A percentile compares a stretch with the other conserved stretches of the same genome.
These are phyloP conservation scores for Tanaodytes sp. DNA, from an alignment of 2,888 invertebrate species.

Conservation along the genomic window DNA sequence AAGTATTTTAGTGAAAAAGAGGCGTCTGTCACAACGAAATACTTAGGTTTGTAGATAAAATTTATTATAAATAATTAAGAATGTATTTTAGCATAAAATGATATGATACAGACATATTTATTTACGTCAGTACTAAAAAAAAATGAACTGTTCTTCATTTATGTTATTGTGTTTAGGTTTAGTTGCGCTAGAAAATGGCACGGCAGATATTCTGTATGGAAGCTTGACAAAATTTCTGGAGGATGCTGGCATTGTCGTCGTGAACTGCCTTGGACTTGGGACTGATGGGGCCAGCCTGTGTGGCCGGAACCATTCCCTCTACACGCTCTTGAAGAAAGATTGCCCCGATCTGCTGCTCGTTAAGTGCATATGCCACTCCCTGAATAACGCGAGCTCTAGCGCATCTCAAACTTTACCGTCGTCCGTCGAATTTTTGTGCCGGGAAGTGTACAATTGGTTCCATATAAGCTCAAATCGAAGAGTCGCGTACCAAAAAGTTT, in stretches of 20 bases:
- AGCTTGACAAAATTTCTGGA: not conserved
- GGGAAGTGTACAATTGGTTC: slow-evolving; percentile 23
- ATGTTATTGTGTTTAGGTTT: not conserved
- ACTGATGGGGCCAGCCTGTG: slow-evolving; percentile 20
- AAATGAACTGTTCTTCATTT: no score
- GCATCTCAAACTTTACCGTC: slow-evolving; percentile 19
- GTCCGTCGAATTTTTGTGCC: slow-evolving; percentile 17
- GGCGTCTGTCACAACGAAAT: no score
- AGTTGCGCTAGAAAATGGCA: not conserved
- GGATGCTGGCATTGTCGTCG: not conserved
- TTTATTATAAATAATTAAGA: no score
- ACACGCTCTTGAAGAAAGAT: slow-evolving; percentile 11
- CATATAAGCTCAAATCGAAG: slow-evolving; percentile 15
- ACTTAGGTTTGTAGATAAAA: no score
- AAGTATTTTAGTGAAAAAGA: slow-evolving; percentile 48
- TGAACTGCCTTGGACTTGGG: slow-evolving; percentile 3
- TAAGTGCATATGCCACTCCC: slow-evolving; percentile 17
- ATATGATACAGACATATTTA: no score
- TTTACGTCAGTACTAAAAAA: no score
- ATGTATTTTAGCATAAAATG: no score
- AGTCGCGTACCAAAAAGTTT: slow-evolving; percentile 42
- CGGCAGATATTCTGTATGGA: not conserved
- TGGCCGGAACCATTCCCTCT: slow-evolving; percentile 11
- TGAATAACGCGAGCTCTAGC: slow-evolving; percentile 27
- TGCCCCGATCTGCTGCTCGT: slow-evolving; percentile 8